These are phyloP conservation scores for Dasysyrphus tricinctus DNA, from an alignment of 2,888 invertebrate genomes.

Conservation along the genomic window DNA sequence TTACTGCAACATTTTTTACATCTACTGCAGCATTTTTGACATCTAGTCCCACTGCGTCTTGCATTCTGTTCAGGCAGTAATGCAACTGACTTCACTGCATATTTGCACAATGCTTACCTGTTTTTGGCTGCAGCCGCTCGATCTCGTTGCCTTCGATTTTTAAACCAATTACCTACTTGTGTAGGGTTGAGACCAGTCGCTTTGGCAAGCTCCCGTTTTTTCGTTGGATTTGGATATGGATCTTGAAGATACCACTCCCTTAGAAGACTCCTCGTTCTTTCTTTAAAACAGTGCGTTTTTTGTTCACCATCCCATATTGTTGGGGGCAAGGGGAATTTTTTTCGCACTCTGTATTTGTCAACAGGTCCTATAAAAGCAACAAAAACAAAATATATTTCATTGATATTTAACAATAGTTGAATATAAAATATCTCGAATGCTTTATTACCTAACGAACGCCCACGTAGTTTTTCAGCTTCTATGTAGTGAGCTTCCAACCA, in stretches of 20 bases:
- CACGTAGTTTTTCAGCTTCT: slow-evolving; percentile 95
- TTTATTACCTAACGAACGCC: slow-evolving; percentile 89
- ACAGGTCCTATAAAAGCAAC: slow-evolving; percentile 90
- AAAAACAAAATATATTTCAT: slow-evolving; percentile 2
- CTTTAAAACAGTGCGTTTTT: slow-evolving; percentile 98
- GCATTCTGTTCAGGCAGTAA: no score
- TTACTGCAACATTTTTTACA: no score
- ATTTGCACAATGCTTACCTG: slow-evolving; percentile 87
- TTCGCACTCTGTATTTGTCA: slow-evolving; percentile 95
- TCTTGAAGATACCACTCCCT: slow-evolving; percentile 99
- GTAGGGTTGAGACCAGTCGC: slow-evolving; percentile 96
- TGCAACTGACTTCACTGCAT: no score
- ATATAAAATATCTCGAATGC: neutral
- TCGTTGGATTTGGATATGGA: slow-evolving; percentile 97
- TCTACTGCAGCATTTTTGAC: no score
- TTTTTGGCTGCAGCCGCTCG: slow-evolving; percentile 97
- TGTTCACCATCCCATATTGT: slow-evolving; percentile 98
- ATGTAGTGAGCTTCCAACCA: slow-evolving; percentile 97
- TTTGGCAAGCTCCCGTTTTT: slow-evolving; percentile 95
- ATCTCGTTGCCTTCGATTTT: slow-evolving; percentile 94
- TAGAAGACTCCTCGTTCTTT: slow-evolving; percentile 96
- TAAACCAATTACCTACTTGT: slow-evolving; percentile 97
- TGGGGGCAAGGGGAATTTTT: slow-evolving; percentile 95
- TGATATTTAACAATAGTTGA: neutral
- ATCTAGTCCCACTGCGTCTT: no score